Percentiles rank a stretch among this genome's conserved stretches.
Evolutionary conservation across 2,797 vertebrate species (phyloP).

Genomic region (Tamandua tetradactyla): DNA sequence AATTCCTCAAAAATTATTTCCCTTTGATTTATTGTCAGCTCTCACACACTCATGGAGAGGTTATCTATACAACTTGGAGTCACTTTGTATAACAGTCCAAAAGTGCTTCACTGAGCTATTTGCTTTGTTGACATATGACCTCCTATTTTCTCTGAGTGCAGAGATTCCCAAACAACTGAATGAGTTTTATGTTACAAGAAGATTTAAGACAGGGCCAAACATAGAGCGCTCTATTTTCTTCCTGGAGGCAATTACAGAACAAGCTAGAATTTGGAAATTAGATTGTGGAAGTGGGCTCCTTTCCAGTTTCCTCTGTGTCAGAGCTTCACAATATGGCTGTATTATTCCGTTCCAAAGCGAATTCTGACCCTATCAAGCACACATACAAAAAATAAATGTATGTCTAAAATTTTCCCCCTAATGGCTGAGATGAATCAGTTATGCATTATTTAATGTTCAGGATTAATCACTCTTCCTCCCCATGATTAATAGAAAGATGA

Average conservation of each 20-base stretch:
- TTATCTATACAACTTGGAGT: not conserved
- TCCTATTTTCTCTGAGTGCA: not conserved
- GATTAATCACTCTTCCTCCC: not conserved
- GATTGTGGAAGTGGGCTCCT: not conserved
- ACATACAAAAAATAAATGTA: not conserved
- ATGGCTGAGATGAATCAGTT: not conserved
- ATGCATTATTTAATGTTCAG: not conserved
- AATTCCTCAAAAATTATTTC: not conserved
- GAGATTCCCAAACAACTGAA: constrained; percentile 3
- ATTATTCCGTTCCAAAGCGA: constrained; percentile 2
- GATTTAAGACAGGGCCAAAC: not conserved
- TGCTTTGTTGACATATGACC: not conserved
- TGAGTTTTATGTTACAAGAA: not conserved
- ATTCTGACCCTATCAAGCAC: not conserved
- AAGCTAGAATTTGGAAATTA: constrained; percentile 21
- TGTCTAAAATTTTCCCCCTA: not conserved
- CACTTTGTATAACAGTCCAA: not conserved
- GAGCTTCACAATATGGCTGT: not conserved
- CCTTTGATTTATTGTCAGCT: not conserved
- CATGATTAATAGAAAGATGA: not conserved
- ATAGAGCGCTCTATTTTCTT: not conserved
- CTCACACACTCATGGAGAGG: not conserved
- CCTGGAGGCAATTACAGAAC: not conserved
- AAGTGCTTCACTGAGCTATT: not conserved
- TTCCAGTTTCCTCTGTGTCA: not conserved